These are phyloP conservation scores for Lycaena phlaeas DNA, from an alignment of 2,888 invertebrate species.

Conservation along the genomic window DNA sequence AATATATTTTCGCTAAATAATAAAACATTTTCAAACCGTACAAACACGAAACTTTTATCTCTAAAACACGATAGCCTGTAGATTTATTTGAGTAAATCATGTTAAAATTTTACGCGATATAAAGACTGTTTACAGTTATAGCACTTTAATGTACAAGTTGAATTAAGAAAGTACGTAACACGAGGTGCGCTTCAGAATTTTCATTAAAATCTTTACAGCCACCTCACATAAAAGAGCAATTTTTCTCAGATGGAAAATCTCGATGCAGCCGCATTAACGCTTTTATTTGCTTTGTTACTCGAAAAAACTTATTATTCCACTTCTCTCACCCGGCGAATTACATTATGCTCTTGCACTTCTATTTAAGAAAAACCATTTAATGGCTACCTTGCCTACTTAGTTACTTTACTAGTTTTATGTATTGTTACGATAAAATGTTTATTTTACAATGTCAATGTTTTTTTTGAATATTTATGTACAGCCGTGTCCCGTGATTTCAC, in stretches of 20 bases:
- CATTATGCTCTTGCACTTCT: slow-evolving; percentile 52
- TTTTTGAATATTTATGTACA: no score
- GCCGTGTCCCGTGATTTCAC: no score
- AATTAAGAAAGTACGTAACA: slow-evolving; percentile 18
- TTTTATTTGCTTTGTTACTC: slow-evolving; percentile 61
- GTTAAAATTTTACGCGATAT: not conserved
- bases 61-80: not conserved
- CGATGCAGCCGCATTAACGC: slow-evolving; percentile 66
- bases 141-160: slow-evolving; percentile 17
- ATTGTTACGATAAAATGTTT: no score
- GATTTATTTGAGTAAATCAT: slow-evolving; percentile 2
- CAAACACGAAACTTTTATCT: no score
- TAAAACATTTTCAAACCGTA: no score
- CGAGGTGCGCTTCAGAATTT: slow-evolving; percentile 42
- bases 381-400: slow-evolving; percentile 18
- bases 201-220: slow-evolving; percentile 61
- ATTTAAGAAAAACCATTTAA: slow-evolving; percentile 40
- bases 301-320: slow-evolving; percentile 66
- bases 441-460: no score
- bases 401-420: no score
- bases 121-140: slow-evolving; percentile 12
- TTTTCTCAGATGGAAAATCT: slow-evolving; percentile 61
- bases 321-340: slow-evolving; percentile 55
- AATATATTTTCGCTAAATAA: no score
- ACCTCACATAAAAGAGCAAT: slow-evolving; percentile 62